A percentile compares a stretch with the other conserved stretches of the same genome.
Conservation (phyloP, 2,797 vertebrate species). For the Tenualosa ilisha region DNA sequence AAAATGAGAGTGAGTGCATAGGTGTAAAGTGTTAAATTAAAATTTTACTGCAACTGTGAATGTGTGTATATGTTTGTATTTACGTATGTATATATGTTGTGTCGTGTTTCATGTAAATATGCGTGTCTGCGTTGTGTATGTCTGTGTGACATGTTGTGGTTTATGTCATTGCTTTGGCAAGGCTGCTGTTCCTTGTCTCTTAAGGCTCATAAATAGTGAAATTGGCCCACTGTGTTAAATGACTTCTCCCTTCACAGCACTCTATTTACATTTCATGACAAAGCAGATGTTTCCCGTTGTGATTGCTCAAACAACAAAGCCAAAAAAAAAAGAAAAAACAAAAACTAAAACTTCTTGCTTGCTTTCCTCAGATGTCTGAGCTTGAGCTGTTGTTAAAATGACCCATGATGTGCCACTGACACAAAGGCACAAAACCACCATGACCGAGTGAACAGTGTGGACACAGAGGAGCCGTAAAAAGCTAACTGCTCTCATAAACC, state of each 20-base stretch:
- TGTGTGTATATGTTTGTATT: not conserved
- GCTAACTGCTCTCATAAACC: slow-evolving; percentile 2
- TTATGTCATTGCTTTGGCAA: not conserved
- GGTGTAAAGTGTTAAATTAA: too few relatives aligned
- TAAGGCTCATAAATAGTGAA: not conserved
- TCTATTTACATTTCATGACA: slow-evolving; percentile 7
- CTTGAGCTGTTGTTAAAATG: not conserved
- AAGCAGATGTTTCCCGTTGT: not conserved
- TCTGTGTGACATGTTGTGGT: not conserved
- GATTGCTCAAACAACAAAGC: slow-evolving; percentile 5
- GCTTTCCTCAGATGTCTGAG: not conserved
- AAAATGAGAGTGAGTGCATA: not conserved
- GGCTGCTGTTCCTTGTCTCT: not conserved
- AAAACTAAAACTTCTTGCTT: not conserved
- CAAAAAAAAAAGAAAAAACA: not conserved
- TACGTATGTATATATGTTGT: not conserved
- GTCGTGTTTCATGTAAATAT: not conserved
- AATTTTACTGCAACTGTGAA: too few relatives aligned
- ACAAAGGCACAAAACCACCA: not conserved
- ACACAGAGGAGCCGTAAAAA: not conserved
- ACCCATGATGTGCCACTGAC: not conserved
- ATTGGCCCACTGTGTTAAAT: not conserved
- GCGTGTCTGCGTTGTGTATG: not conserved
- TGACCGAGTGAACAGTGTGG: not conserved
- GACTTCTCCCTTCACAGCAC: not conserved